Base-by-base conservation (phyloP, 2,888 invertebrate species). In the Cabera pusaria region DNA sequence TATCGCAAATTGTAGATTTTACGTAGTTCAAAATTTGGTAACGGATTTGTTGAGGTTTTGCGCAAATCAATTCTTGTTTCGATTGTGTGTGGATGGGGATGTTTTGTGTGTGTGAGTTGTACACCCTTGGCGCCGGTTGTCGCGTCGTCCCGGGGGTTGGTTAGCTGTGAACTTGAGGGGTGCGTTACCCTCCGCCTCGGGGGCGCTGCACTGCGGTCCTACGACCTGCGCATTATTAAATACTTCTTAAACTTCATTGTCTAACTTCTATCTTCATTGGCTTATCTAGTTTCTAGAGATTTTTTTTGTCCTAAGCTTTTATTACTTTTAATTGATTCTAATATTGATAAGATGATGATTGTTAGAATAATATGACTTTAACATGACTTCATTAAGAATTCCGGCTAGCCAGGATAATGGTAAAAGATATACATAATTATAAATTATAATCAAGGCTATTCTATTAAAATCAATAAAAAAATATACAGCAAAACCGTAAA, bases 161-260 rank as follows among this genome's bases (percentile, higher is more conserved):
- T 63, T 72, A 72, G 64, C 76, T 80, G 73, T 81, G 80, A 83
- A 80, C 82, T 84, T 81, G 84, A 80, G 73, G 87, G 87, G 86
- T 83, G 84, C 80, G 75, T 75, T 83, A 87, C 85, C 87, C 87
- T 78, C 73, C 48, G 52, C 42, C 44, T 51, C 45, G 53, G 58
- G 51, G 56, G 58, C 59, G 53, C 53, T 55, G 47, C 59, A 56
- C 49, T 56, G 63, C 56, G 71, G 67, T 74, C 72, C 56, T 63
- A 70, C 61, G 71, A 74, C 72, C 62, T 48, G 43, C 50, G 47
- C 53, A 49, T 56, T 56, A 48, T 52, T 51, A 42, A 48, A 50
- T 53, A 22, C 29, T 43, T 32, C 25, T 23, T 8, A 27, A 51
- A 24, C 14, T 22, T 26, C 7, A 25, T 34, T 35, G 29, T 22